Evolutionary conservation across 2,888 invertebrate species (phyloP).

Genomic region (Prosapia bicincta): DNA sequence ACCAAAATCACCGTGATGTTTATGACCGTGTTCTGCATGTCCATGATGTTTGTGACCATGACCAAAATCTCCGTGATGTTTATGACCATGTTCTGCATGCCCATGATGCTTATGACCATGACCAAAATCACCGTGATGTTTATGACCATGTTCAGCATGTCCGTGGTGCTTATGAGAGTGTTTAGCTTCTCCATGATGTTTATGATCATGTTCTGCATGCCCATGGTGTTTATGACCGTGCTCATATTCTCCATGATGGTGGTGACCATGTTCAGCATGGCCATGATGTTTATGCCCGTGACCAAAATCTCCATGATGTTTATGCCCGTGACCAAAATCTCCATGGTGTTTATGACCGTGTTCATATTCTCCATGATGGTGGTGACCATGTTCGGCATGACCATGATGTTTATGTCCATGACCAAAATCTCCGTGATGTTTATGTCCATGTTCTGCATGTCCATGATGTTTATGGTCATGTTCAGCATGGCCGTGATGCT

Average conservation of each 20-base stretch:
- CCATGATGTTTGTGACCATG: constrained; percentile 11
- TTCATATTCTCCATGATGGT: constrained; percentile 4
- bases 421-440: constrained; percentile 7
- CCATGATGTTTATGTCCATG: constrained; percentile 14
- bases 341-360: constrained; percentile 1
- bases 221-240: constrained; percentile 10
- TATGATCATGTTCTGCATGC: background rate
- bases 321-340: background rate
- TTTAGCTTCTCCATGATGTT: constrained; percentile 3
- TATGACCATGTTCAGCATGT: background rate
- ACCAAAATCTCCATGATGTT: constrained; percentile 9
- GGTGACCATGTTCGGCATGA: constrained; percentile 4
- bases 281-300: constrained; percentile 10
- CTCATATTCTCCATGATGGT: background rate
- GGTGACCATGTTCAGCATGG: background rate
- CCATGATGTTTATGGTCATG: constrained; percentile 15
- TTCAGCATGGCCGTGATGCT: constrained; percentile 6
- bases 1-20: background rate
- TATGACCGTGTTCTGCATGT: constrained; percentile 2
- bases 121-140: background rate
- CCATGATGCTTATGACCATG: constrained; percentile 11
- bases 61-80: constrained; percentile 1
- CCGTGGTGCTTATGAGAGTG: constrained; percentile 8
- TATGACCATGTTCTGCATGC: constrained; percentile 10
- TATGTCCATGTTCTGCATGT: constrained; percentile 15